Base-by-base conservation (phyloP, 1,140 invertebrate species). In the Zaprionus tsacasi region DNA sequence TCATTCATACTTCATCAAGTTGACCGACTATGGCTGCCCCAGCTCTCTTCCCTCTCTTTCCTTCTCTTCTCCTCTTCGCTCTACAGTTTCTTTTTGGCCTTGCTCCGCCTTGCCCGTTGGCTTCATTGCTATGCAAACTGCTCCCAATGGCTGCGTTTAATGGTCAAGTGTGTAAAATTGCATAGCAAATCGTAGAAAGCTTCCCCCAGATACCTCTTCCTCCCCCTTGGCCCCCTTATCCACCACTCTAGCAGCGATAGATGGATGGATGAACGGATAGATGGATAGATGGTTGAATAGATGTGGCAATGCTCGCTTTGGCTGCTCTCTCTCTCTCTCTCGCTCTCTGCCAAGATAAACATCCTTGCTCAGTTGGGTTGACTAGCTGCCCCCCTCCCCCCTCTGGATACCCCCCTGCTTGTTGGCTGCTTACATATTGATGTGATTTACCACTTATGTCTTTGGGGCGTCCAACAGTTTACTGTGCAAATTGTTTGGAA, bases 81-180 rank as follows among this genome's bases (percentile, higher is more conserved):
- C 55, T 81, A 54, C 70, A 60, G 61, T 63, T 74, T 45, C 70
- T 80, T 69, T 54, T 38, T 54, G 30, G 15, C 66, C 59, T 33
- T 33, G 27, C 27, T 13, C 48, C 69, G 38, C 63, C 63, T 69
- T 48, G 65, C 68, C 68, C 67, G 69, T 70, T 75, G 71, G 78
- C 78, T 79, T 88, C 85, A 89, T 88, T 88, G 85, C 85, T 88
- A 88, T 88, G 85, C 85, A 88, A 89, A 88, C 83, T 88, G 83
- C 85, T 88, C 83, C 83, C 83, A 88, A 88, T 89, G 85, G 83
- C 85, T 89, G 85, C 85, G 85, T 89, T 90, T 91, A 91, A 88
- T 91, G 88, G 88, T 91, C 82, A 91, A 91, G 83, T 91, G 88
- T 88, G 88, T 91, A 91, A 91, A 91, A 91, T 91, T 91, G 88